Conservation (phyloP, 1,140 invertebrate genomes). For the Apocrypta bakeri region DNA sequence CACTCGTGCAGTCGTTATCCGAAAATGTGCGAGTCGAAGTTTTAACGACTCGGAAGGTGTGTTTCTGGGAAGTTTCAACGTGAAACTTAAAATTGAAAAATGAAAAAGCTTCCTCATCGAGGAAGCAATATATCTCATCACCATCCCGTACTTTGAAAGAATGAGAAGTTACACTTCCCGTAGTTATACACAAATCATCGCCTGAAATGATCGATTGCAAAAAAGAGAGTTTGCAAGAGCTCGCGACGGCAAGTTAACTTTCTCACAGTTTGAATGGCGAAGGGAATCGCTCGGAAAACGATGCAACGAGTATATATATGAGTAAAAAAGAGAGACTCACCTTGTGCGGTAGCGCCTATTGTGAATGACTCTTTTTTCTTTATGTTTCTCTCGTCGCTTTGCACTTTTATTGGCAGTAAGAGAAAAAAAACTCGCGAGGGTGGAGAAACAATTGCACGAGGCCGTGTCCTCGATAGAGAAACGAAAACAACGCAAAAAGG, state of each 20-base stretch:
- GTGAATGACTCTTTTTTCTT: background rate
- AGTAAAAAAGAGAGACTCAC: background rate
- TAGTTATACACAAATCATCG: too few species aligned
- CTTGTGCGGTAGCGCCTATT: background rate
- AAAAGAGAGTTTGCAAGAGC: background rate
- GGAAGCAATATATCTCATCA: too few species aligned
- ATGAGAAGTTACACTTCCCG: too few species aligned
- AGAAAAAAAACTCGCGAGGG: background rate
- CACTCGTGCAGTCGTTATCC: too few species aligned
- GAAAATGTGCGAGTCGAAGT: too few species aligned
- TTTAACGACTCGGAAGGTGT: too few species aligned
- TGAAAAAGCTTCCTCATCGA: too few species aligned
- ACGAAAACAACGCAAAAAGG: background rate
- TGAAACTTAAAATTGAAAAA: too few species aligned
- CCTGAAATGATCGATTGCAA: too few species aligned
- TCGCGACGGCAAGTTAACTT: background rate
- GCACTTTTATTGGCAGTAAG: slow-evolving; percentile 15
- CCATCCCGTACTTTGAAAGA: too few species aligned
- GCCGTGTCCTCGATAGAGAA: slow-evolving; percentile 12
- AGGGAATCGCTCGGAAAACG: background rate
- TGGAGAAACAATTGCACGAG: background rate
- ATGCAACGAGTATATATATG: background rate
- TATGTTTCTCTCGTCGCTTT: background rate
- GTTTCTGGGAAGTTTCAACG: too few species aligned
- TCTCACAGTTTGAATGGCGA: background rate